Conservation (phyloP, 2,888 invertebrate species). For the Panorpa germanica region DNA sequence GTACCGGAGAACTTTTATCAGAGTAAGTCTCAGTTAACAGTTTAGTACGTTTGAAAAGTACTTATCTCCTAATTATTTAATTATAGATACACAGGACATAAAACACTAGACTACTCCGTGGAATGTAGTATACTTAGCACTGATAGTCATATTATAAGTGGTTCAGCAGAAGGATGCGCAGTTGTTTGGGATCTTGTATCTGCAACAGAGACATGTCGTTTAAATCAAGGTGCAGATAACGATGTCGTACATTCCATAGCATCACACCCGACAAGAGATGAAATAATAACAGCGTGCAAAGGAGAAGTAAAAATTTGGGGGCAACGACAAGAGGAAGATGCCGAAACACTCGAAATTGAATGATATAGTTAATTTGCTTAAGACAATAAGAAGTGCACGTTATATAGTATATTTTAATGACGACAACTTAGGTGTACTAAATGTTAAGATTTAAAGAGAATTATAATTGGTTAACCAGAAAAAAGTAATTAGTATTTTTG, state of each 20-base stretch:
- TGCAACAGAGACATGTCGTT: slow-evolving; percentile 31
- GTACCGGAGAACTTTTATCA: slow-evolving; percentile 53
- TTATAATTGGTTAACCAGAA: too few relatives aligned
- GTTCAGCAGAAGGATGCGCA: slow-evolving; percentile 61
- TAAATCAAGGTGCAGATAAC: slow-evolving; percentile 24
- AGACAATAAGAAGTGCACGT: too few relatives aligned
- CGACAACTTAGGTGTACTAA: too few relatives aligned
- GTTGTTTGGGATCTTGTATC: slow-evolving; percentile 70
- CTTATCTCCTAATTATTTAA: not conserved
- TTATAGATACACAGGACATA: slow-evolving; percentile 61
- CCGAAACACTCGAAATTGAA: too few relatives aligned
- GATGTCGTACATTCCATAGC: slow-evolving; percentile 59
- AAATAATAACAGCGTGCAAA: slow-evolving; percentile 20
- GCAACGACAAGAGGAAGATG: too few relatives aligned
- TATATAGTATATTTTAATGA: too few relatives aligned
- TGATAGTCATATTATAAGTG: slow-evolving; percentile 75
- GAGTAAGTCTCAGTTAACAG: slow-evolving; percentile 26
- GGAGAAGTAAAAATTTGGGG: slow-evolving; percentile 20
- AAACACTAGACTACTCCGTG: slow-evolving; percentile 62
- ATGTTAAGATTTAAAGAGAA: too few relatives aligned
- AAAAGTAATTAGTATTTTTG: too few relatives aligned
- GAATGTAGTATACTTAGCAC: slow-evolving; percentile 72
- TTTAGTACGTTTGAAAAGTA: not conserved
- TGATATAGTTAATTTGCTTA: too few relatives aligned
- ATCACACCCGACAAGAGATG: slow-evolving; percentile 47